phyloP scores from a whole-genome alignment of 2,888 invertebrate species.

The Trypoxylon attenuatum region DNA sequence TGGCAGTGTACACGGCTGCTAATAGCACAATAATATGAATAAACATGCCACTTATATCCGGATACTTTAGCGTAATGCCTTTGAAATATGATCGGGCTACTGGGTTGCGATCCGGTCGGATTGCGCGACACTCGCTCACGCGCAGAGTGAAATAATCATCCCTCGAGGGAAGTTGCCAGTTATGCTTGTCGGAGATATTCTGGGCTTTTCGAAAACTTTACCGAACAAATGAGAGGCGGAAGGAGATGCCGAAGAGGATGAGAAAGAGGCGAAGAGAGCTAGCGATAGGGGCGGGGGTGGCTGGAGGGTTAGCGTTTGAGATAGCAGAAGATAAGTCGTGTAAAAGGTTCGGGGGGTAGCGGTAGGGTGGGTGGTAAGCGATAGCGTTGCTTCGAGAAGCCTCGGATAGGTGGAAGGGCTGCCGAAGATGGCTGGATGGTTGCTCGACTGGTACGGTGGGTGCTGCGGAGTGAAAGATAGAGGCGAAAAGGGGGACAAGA shows the following conservation, averaged over 20 bases:
- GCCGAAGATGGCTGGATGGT: conserved; percentile 27
- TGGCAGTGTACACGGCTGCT: too few relatives aligned
- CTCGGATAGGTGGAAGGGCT: conserved; percentile 1
- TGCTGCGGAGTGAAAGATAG: conserved; percentile 14
- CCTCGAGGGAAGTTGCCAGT: conserved; percentile 26
- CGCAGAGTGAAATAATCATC: conserved; percentile 58
- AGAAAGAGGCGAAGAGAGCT: neutral
- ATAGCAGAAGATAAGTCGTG: conserved; percentile 62
- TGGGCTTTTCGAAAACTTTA: conserved; percentile 26
- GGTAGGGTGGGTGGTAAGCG: conserved; percentile 13
- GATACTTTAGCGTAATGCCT: too few relatives aligned
- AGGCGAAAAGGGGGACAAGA: conserved; percentile 1
- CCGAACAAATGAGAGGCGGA: conserved; percentile 48
- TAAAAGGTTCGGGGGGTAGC: conserved; percentile 32
- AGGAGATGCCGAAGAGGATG: neutral
- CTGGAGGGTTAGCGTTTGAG: conserved; percentile 34
- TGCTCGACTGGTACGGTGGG: conserved; percentile 13
- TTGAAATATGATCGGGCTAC: too few relatives aligned
- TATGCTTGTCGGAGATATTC: conserved; percentile 40
- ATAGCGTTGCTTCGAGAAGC: conserved; percentile 32
- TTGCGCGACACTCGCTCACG: too few relatives aligned
- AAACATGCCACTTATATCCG: too few relatives aligned
- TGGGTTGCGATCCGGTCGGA: too few relatives aligned
- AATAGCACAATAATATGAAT: too few relatives aligned
- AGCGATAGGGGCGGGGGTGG: neutral